These are phyloP conservation scores for Lutjanus erythropterus DNA, from an alignment of 2,113 vertebrate species.

Conservation along the genomic window DNA sequence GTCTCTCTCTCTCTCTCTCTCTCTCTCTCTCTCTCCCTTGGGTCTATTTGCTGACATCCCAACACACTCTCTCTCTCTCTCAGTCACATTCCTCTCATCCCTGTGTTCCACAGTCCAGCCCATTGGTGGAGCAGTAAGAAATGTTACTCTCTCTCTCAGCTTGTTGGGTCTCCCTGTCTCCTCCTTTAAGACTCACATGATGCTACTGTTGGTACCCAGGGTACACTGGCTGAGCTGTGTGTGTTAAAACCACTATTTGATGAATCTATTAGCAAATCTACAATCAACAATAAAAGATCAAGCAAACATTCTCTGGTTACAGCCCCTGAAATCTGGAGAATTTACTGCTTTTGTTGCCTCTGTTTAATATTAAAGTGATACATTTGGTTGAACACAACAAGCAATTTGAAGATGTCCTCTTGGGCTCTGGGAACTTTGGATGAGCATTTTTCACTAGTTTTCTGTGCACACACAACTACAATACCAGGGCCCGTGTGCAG, in stretches of 20 bases:
- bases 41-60: constrained; percentile 71
- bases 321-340: neutral
- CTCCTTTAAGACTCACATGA: constrained; percentile 72
- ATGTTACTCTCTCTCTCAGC: constrained; percentile 27
- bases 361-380: neutral
- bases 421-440: neutral
- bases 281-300: neutral
- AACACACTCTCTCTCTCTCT: constrained; percentile 48
- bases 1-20: constrained; percentile 31
- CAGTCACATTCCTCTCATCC: constrained; percentile 62
- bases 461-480: neutral
- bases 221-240: constrained; percentile 3
- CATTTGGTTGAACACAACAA: neutral
- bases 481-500: neutral
- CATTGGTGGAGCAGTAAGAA: constrained; percentile 40
- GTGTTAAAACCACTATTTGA: neutral
- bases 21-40: constrained; percentile 41
- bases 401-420: neutral
- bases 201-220: constrained; percentile 29
- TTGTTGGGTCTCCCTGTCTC: constrained; percentile 57
- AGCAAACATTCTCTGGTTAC: neutral
- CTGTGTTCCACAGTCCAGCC: constrained; percentile 47
- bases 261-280: neutral
- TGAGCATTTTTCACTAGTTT: neutral
- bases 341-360: neutral